Evolutionary conservation across 2,797 vertebrate species (phyloP).

Genomic region (Protosalanx chinensis): DNA sequence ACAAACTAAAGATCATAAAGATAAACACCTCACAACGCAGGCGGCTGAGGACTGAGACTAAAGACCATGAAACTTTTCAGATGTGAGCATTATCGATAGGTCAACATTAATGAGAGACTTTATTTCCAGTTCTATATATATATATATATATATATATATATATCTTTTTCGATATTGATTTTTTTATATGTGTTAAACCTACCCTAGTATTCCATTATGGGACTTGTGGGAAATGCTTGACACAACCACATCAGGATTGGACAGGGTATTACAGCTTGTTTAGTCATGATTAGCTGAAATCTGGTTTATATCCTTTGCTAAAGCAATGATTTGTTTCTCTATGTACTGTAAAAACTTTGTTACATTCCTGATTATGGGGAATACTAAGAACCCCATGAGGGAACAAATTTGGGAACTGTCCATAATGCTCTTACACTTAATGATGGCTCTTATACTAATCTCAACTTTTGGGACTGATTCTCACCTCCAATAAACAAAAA

Average conservation of each 20-base stretch:
- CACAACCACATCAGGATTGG: neutral
- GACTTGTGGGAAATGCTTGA: neutral
- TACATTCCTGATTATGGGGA: neutral
- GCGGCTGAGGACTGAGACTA: conserved; percentile 2
- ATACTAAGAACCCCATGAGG: neutral
- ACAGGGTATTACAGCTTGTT: neutral
- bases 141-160: conserved; percentile 11
- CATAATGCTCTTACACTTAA: conserved; percentile 2
- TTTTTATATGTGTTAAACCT: neutral
- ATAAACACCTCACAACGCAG: neutral
- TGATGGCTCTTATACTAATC: conserved; percentile 45
- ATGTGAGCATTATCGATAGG: neutral
- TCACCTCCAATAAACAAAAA: conserved; percentile 61
- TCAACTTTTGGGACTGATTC: conserved; percentile 46
- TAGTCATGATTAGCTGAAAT: neutral
- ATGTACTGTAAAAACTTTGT: conserved; percentile 1
- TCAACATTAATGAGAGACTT: conserved; percentile 4
- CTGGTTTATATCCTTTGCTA: neutral
- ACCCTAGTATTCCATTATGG: neutral
- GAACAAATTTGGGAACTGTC: conserved; percentile 13
- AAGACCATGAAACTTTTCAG: conserved; percentile 9
- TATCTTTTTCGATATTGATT: conserved; percentile 4
- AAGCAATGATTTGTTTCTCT: conserved; percentile 10
- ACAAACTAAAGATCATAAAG: conserved; percentile 1
- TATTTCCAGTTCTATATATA: neutral